Conservation (phyloP, 2,888 invertebrate genomes). For the Germaria angustata region DNA sequence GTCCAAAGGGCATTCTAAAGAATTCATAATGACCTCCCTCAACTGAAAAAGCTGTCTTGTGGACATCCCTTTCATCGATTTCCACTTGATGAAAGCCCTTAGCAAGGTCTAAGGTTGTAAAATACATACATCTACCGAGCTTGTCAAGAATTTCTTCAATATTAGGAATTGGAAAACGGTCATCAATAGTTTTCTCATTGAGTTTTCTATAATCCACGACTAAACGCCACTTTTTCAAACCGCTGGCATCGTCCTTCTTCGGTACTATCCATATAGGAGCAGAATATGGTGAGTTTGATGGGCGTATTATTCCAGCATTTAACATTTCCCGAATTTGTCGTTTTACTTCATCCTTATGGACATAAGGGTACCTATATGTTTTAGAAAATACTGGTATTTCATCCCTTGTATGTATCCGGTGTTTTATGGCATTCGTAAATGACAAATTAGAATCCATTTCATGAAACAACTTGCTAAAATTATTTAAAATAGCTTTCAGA, state of each 20-base stretch:
- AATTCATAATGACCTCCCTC: constrained; percentile 59
- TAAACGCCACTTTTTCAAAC: background rate
- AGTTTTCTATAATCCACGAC: background rate
- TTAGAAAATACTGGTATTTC: background rate
- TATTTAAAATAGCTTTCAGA: background rate
- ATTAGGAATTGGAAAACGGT: background rate
- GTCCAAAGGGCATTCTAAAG: constrained; percentile 48
- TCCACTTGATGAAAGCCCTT: background rate
- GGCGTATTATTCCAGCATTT: background rate
- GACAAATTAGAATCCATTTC: background rate
- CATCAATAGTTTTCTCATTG: background rate
- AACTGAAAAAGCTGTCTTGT: background rate
- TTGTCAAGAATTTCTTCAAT: background rate
- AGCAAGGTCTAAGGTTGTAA: background rate
- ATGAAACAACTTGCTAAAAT: background rate
- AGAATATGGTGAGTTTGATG: background rate
- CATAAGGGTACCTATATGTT: background rate
- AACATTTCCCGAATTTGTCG: background rate
- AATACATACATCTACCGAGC: background rate
- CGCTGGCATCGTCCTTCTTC: background rate
- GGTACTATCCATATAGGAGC: constrained; percentile 1
- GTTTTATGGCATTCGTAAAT: background rate
- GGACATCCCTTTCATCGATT: background rate
- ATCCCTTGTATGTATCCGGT: background rate
- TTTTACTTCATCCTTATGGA: background rate